Conservation (phyloP, 2,113 vertebrate species). For the Engraulis encrasicolus region DNA sequence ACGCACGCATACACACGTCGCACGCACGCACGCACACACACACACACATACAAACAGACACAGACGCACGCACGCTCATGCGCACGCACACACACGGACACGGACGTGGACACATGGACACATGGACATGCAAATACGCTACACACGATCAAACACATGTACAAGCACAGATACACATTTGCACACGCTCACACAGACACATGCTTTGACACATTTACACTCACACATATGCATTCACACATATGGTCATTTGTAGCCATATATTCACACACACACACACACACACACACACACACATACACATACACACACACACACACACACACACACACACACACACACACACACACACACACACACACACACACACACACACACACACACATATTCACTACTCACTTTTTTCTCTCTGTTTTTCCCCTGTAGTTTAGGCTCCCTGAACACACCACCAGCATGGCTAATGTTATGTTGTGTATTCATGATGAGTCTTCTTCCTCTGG, state of each 20-base stretch:
- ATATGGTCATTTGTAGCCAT: neutral
- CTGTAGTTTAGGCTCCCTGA: neutral
- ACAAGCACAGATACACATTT: slow-evolving; percentile 40
- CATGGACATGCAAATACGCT: slow-evolving; percentile 38
- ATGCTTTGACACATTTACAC: too few relatives aligned
- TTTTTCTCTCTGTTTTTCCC: neutral
- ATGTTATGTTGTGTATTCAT: neutral
- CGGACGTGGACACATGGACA: slow-evolving; percentile 32
- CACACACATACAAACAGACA: too few relatives aligned
- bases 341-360: neutral
- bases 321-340: slow-evolving; percentile 12
- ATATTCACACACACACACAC: slow-evolving; percentile 31
- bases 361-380: too few relatives aligned
- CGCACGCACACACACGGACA: too few relatives aligned
- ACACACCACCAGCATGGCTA: neutral
- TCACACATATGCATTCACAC: slow-evolving; percentile 9
- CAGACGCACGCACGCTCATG: too few relatives aligned
- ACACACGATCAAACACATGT: too few relatives aligned
- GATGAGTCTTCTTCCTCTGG: slow-evolving; percentile 21
- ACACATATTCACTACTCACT: neutral
- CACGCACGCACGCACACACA: too few relatives aligned
- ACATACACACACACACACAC: too few relatives aligned
- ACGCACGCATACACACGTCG: too few relatives aligned
- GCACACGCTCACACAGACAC: slow-evolving; percentile 18
- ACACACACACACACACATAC: too few relatives aligned